Evolutionary conservation across 2,797 vertebrate genomes (phyloP).

Genomic region (Sebastes hubbsi): DNA sequence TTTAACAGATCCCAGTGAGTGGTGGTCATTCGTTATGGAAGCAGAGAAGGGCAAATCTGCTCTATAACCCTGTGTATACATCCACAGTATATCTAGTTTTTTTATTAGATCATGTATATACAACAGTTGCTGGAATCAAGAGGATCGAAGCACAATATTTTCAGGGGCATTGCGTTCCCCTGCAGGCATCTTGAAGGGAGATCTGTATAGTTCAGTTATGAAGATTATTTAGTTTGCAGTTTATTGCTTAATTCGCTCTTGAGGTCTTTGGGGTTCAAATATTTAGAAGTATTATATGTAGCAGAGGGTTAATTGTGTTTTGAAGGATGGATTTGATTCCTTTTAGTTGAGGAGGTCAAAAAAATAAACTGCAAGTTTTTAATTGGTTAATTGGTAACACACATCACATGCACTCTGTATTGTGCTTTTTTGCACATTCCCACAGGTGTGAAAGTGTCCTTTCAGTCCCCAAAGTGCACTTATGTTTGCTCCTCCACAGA

Average conservation of each 20-base stretch:
- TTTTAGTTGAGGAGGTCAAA: conserved; percentile 1
- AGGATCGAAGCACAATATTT: conserved; percentile 36
- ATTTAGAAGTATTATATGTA: conserved; percentile 44
- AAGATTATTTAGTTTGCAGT: conserved; percentile 41
- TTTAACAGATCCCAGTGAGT: conserved; percentile 1
- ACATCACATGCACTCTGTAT: conserved; percentile 3
- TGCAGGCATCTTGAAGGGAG: conserved; percentile 33
- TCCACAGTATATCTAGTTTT: conserved; percentile 38
- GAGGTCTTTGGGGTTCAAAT: conserved; percentile 28
- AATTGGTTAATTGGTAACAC: not conserved
- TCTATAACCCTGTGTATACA: conserved; percentile 20
- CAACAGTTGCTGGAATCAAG: not conserved
- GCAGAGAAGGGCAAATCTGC: conserved; percentile 10
- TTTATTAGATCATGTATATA: conserved; percentile 40
- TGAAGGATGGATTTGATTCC: conserved; percentile 26
- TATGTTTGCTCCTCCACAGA: conserved; percentile 57
- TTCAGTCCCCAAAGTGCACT: conserved; percentile 72
- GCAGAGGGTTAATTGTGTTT: conserved; percentile 26
- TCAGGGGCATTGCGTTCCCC: conserved; percentile 4
- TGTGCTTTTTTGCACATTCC: conserved; percentile 14
- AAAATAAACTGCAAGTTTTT: not conserved
- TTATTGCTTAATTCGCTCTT: conserved; percentile 36
- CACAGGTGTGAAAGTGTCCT: conserved; percentile 63
- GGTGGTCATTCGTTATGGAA: not conserved
- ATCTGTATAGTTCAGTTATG: conserved; percentile 28